Percentiles rank a stretch among this genome's conserved stretches.
These are phyloP conservation scores for Lota lota DNA, from an alignment of 2,113 vertebrate genomes.

Conservation along the genomic window DNA sequence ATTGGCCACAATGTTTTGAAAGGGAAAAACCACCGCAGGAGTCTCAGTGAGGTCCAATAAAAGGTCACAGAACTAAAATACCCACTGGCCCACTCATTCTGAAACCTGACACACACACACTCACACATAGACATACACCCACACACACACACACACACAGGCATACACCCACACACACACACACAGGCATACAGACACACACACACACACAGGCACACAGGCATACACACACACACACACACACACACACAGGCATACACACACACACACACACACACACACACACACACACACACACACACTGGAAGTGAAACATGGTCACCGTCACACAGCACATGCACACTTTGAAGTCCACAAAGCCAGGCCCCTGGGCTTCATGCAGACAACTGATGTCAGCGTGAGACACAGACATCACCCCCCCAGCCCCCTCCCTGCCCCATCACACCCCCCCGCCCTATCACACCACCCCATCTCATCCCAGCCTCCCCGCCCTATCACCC, in stretches of 20 bases:
- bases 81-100: slow-evolving; percentile 31
- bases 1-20: slow-evolving; percentile 75
- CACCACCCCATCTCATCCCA: no score
- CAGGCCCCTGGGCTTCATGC: no score
- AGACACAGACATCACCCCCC: no score
- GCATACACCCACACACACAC: not conserved
- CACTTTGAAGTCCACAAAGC: no score
- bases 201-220: slow-evolving; percentile 1
- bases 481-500: no score
- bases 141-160: slow-evolving; percentile 9
- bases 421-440: no score
- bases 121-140: not conserved
- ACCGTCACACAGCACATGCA: no score
- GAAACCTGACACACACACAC: slow-evolving; percentile 14
- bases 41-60: slow-evolving; percentile 62
- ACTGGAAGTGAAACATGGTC: no score
- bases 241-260: not conserved
- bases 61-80: slow-evolving; percentile 68
- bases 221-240: not conserved
- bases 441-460: no score
- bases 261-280: slow-evolving; percentile 11
- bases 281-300: not conserved
- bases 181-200: not conserved
- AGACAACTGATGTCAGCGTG: no score
- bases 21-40: slow-evolving; percentile 75